Evolutionary conservation across 2,113 vertebrate genomes (phyloP).

Genomic region (Dendropsophus ebraccatus): DNA sequence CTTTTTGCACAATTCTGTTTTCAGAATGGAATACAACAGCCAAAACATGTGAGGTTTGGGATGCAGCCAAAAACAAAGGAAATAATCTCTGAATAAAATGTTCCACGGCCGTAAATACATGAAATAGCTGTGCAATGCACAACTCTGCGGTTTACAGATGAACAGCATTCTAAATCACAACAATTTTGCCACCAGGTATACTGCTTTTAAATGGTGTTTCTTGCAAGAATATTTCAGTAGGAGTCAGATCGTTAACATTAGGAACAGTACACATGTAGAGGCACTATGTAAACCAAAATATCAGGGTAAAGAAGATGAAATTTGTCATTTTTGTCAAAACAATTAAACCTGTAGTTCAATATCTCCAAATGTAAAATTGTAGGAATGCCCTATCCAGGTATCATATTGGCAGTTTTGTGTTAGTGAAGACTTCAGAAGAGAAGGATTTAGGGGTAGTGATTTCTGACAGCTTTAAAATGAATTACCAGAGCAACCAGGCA

Average conservation of each 20-base stretch:
- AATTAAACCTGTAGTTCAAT: no score
- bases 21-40: conserved; percentile 75
- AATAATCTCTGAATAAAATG: conserved; percentile 71
- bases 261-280: background rate
- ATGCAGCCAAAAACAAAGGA: conserved; percentile 74
- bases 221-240: background rate
- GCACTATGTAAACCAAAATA: background rate
- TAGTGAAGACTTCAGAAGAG: no score
- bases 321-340: background rate
- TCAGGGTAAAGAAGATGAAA: background rate
- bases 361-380: no score
- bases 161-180: conserved; percentile 65
- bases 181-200: conserved; percentile 68
- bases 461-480: no score
- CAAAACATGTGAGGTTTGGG: conserved; percentile 77
- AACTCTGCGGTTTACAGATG: conserved; percentile 59
- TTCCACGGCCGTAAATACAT: conserved; percentile 70
- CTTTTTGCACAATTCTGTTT: conserved; percentile 68
- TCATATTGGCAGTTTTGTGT: no score
- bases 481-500: no score
- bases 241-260: background rate
- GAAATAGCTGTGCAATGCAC: conserved; percentile 65
- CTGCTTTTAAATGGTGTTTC: conserved; percentile 37
- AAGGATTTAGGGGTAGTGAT: no score
- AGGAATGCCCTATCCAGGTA: no score